phyloP scores from a whole-genome alignment of 2,888 invertebrate species.

The Bellardia bayeri region DNA sequence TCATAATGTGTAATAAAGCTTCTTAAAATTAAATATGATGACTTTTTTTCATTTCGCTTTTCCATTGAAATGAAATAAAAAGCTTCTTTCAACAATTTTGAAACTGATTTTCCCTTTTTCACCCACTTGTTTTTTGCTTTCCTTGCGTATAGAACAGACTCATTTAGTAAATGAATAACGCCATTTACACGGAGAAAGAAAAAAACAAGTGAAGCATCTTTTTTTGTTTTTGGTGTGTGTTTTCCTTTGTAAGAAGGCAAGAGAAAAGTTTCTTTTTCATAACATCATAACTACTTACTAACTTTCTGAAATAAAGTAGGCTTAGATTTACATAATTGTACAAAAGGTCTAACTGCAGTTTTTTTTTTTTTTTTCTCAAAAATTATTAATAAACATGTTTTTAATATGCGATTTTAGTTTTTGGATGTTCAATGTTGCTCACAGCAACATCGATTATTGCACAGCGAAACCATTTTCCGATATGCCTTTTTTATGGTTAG shows the following conservation, averaged over 20 bases:
- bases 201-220: slow-evolving; percentile 50
- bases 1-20: slow-evolving; percentile 57
- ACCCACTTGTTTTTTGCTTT: slow-evolving; percentile 19
- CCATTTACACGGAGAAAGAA: slow-evolving; percentile 49
- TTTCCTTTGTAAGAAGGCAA: slow-evolving; percentile 12
- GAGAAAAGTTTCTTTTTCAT: background rate
- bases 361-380: background rate
- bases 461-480: too few relatives aligned
- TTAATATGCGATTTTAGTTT: too few relatives aligned
- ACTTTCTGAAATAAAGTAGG: slow-evolving; percentile 15
- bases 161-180: slow-evolving; percentile 71
- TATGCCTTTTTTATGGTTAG: too few relatives aligned
- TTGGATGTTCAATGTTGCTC: too few relatives aligned
- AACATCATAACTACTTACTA: slow-evolving; percentile 43
- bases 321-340: background rate
- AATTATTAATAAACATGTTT: too few relatives aligned
- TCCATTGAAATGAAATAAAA: slow-evolving; percentile 17
- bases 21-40: slow-evolving; percentile 64
- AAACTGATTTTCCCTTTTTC: slow-evolving; percentile 21
- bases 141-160: slow-evolving; percentile 28
- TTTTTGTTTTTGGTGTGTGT: slow-evolving; percentile 31
- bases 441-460: too few relatives aligned
- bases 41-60: slow-evolving; percentile 46
- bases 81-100: slow-evolving; percentile 25
- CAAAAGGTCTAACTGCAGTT: slow-evolving; percentile 16